Evolutionary conservation across 2,797 vertebrate genomes (phyloP).

Genomic region (Epinephelus coioides): DNA sequence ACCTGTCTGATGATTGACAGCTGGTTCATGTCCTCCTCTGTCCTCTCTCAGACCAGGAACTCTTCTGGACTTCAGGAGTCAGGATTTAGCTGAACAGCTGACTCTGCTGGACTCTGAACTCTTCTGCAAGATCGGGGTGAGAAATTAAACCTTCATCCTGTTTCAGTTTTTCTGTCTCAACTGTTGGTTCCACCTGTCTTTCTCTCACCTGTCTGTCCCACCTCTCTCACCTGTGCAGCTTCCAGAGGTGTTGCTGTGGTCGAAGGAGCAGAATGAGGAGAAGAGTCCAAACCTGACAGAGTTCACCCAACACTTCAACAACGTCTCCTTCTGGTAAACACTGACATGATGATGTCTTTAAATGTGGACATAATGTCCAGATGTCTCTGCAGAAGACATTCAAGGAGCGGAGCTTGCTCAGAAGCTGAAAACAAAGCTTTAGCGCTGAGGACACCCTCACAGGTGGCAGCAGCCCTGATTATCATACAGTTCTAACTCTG

Average conservation of each 20-base stretch:
- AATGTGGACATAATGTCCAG: no score
- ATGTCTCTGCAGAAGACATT: no score
- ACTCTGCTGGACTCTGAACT: constrained; percentile 92
- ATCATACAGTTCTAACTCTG: no score
- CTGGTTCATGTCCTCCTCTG: no score
- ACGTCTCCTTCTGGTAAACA: constrained; percentile 94
- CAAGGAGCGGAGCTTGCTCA: no score
- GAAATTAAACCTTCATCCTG: no score
- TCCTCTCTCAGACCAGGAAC: constrained; percentile 88
- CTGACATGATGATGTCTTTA: no score
- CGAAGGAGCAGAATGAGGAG: constrained; percentile 94
- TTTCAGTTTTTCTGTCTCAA: not conserved
- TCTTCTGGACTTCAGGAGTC: constrained; percentile 92
- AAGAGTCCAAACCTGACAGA: constrained; percentile 91
- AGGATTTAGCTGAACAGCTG: constrained; percentile 92
- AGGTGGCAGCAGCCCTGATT: no score
- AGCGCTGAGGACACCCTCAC: no score
- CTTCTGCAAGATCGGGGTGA: constrained; percentile 92
- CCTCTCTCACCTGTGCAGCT: constrained; percentile 80
- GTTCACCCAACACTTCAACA: constrained; percentile 98
- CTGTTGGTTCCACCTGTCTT: not conserved
- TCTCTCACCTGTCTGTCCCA: not conserved
- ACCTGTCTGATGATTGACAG: no score
- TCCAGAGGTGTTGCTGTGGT: constrained; percentile 90
- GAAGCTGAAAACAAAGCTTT: no score